phyloP scores from a whole-genome alignment of 2,113 vertebrate species.

The Leptobrachium ailaonicum region DNA sequence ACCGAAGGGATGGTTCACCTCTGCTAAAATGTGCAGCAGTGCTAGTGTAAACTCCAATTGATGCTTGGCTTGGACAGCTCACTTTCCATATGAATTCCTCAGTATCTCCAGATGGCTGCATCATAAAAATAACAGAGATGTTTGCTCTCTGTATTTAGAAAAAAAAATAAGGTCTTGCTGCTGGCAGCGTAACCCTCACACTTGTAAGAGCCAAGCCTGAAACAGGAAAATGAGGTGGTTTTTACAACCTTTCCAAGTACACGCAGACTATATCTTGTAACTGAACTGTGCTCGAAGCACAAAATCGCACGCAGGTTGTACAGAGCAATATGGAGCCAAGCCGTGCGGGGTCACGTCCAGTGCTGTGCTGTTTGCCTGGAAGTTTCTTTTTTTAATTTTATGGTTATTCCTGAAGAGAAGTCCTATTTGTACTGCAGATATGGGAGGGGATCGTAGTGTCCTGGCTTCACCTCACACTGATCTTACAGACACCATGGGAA shows the following conservation, averaged over 20 bases:
- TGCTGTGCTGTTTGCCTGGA: conserved; percentile 14
- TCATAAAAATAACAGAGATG: conserved; percentile 24
- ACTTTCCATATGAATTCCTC: background rate
- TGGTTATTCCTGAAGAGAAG: conserved; percentile 12
- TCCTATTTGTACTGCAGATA: background rate
- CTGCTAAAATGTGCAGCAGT: background rate
- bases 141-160: conserved; percentile 20
- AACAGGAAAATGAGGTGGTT: conserved; percentile 32
- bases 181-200: conserved; percentile 30
- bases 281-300: conserved; percentile 3
- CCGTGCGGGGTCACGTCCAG: background rate
- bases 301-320: conserved; percentile 21
- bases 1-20: no score
- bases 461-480: background rate
- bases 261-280: conserved; percentile 26
- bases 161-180: conserved; percentile 20
- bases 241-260: conserved; percentile 30
- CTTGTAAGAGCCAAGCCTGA: conserved; percentile 30
- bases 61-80: background rate
- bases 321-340: background rate
- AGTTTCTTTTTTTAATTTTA: conserved; percentile 1
- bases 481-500: background rate
- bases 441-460: background rate
- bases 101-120: conserved; percentile 10
- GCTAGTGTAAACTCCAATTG: background rate